A percentile compares a stretch with the other conserved stretches of the same genome.
Evolutionary conservation across 2,888 invertebrate species (phyloP).

Genomic region (Oegoconia quadripuncta): DNA sequence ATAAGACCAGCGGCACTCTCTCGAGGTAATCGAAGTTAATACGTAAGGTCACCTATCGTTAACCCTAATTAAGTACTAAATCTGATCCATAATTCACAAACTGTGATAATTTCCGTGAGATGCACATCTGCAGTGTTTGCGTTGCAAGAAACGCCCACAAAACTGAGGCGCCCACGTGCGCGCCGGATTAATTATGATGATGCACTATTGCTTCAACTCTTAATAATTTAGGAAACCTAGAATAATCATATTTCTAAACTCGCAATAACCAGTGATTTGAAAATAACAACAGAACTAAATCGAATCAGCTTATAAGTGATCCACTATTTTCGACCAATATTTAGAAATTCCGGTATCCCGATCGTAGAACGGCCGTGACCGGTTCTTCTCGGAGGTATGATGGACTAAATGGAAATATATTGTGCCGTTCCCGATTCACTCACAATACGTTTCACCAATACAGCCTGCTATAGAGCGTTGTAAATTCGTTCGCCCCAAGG

Average conservation of each 20-base stretch:
- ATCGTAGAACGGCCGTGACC: no score
- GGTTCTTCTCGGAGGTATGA: no score
- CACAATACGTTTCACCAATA: slow-evolving; percentile 14
- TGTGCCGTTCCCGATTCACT: slow-evolving; percentile 9
- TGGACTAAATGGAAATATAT: no score
- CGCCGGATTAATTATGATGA: slow-evolving; percentile 29
- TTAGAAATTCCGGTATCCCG: no score
- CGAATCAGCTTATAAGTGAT: no score
- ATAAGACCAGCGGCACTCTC: no score
- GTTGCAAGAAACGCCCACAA: slow-evolving; percentile 37
- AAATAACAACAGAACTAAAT: no score
- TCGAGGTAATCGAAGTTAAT: no score
- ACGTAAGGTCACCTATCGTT: no score
- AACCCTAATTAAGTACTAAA: slow-evolving; percentile 35
- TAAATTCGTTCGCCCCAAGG: slow-evolving; percentile 18
- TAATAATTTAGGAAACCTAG: slow-evolving; percentile 12
- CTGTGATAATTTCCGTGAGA: slow-evolving; percentile 30
- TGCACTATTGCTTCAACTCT: slow-evolving; percentile 23
- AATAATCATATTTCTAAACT: slow-evolving; percentile 10
- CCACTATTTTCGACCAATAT: no score
- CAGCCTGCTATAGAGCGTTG: slow-evolving; percentile 13
- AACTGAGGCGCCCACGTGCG: slow-evolving; percentile 33
- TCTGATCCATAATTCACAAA: slow-evolving; percentile 1
- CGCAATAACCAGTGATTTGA: no score
- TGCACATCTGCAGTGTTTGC: slow-evolving; percentile 28